Evolutionary conservation across 92 coral and sea anemone species (phyloP), one percentile per base, ranked within the genome.

Genomic region (Umimayanthus kanabou): DNA sequence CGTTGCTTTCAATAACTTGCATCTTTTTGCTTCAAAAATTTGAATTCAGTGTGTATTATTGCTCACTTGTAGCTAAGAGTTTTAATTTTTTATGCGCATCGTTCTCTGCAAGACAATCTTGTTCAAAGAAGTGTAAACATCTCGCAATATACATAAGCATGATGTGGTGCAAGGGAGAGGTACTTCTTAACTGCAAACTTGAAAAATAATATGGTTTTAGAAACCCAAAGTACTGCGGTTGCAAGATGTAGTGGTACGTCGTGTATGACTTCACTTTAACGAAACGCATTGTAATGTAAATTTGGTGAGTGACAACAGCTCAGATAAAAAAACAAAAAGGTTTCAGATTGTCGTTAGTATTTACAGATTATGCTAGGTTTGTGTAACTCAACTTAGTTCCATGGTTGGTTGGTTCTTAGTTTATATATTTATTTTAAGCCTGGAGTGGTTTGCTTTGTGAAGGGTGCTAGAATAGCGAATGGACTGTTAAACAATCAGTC

Each of bases 231-330:
- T 39, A 23, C 40, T 83, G 20, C 23, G 65, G 25, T 55, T 9
- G 30, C 33, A 40, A 70, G 26, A 49, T 49, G 30, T 29, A 47
- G 76, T 33, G 87, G 53, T 70, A 83, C 87, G 77, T 83, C 47
- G 45, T 83, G 77, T 83, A 83, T 69, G 87, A 83, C 61, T 33
- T 26, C 16, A 83, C 74, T 83, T 70, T n/a, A 70, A 42, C 0
- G 37, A 70, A 23, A 69, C 30, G 77, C 37, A 83, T 83, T 83
- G 87, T 83, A 45, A 83, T 83, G 86, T 82, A 82, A 82, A 82
- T 82, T 69, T 69, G 9, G 22, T 29, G 76, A 4, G 23, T 28
- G 43, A 39, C 42, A 67, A 69, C 33, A 83, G 18, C 20, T 49
- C 61, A 43, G 42, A 49, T 23, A 9, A 66, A 81, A 29, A 47